Evolutionary conservation across 1,140 invertebrate species (phyloP).

Genomic region (Coelopa frigida): DNA sequence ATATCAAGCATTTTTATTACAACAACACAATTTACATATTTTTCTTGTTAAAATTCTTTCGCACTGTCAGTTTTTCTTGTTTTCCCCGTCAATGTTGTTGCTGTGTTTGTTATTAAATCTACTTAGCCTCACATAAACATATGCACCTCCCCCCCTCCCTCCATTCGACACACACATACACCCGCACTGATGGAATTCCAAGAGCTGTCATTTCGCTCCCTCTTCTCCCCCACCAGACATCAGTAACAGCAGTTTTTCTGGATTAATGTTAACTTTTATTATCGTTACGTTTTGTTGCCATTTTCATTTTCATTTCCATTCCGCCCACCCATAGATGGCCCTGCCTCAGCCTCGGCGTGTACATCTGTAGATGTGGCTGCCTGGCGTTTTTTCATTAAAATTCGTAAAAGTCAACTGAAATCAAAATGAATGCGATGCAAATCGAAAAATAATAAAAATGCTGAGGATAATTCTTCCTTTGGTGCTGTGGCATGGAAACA

Average conservation of each 20-base stretch:
- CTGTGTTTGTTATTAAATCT: no score
- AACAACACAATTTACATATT: conserved; percentile 42
- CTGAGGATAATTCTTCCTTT: conserved; percentile 3
- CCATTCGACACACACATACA: no score
- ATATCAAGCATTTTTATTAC: conserved; percentile 29
- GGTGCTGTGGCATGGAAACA: background rate
- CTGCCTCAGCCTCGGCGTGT: background rate
- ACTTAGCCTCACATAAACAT: no score
- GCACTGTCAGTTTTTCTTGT: conserved; percentile 19
- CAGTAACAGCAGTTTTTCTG: no score
- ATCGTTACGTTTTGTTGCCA: conserved; percentile 21
- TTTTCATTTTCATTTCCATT: background rate
- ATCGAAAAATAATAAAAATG: conserved; percentile 41
- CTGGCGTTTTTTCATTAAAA: no score
- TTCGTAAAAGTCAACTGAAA: no score
- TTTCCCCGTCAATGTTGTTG: background rate
- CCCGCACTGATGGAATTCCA: no score
- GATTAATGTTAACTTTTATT: conserved; percentile 43
- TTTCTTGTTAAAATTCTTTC: conserved; percentile 35
- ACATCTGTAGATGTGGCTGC: no score
- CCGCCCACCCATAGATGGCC: background rate
- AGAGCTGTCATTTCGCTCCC: no score
- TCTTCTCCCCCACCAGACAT: no score
- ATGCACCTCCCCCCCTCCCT: no score
- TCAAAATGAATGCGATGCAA: conserved; percentile 26